Evolutionary conservation across 2,888 invertebrate species (phyloP).

Genomic region (Coelinius sp.): DNA sequence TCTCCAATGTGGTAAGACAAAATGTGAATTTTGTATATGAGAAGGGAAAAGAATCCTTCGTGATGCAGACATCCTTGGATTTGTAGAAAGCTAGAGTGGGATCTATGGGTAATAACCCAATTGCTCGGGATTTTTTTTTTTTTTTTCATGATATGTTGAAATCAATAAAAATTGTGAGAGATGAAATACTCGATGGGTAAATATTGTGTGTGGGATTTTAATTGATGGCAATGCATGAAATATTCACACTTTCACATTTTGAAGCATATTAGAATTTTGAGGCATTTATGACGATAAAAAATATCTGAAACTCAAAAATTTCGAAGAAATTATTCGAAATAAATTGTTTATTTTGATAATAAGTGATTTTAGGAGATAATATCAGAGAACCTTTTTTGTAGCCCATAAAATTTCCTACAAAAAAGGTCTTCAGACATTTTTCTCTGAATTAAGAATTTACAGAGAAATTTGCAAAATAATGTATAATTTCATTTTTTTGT

Average conservation of each 20-base stretch:
- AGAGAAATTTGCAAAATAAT: too few relatives aligned
- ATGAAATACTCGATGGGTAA: not conserved
- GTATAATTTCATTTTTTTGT: too few relatives aligned
- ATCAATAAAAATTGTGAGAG: constrained; percentile 1
- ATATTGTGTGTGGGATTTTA: not conserved
- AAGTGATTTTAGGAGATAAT: too few relatives aligned
- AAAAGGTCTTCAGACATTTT: too few relatives aligned
- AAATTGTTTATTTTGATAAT: too few relatives aligned
- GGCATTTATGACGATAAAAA: not conserved
- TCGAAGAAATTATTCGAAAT: too few relatives aligned
- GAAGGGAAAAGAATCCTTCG: constrained; percentile 46
- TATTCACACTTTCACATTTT: not conserved
- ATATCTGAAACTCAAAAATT: not conserved
- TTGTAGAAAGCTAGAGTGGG: constrained; percentile 31
- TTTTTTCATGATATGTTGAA: not conserved
- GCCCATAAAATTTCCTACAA: too few relatives aligned
- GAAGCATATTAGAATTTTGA: not conserved
- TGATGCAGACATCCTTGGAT: constrained; percentile 58
- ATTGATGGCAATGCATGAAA: not conserved
- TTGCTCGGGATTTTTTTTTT: not conserved
- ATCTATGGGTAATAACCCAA: constrained; percentile 7
- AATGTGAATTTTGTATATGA: not conserved
- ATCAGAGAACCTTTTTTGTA: too few relatives aligned
- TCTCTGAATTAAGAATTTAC: too few relatives aligned
- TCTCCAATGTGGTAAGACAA: not conserved